Conservation (phyloP, 1,140 invertebrate genomes). For the Plectrocnemia conspersa region DNA sequence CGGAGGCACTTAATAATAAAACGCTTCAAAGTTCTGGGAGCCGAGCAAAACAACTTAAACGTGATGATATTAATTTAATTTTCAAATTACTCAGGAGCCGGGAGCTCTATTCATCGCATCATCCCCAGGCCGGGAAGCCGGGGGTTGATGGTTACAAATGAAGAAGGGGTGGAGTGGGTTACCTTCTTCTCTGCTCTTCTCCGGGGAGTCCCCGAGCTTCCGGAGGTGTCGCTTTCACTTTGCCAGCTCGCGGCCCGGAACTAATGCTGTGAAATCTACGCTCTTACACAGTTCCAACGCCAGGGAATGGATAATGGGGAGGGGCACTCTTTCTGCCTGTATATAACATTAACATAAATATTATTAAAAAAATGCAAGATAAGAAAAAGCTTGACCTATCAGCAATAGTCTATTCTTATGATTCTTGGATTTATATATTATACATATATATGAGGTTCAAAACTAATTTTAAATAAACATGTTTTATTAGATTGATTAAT, state of each 20-base stretch:
- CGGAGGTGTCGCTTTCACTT: constrained; percentile 33
- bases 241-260: constrained; percentile 27
- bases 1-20: constrained; percentile 26
- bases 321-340: no score
- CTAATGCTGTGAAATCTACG: constrained; percentile 36
- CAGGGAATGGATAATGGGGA: no score
- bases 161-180: constrained; percentile 42
- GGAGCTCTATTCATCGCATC: constrained; percentile 36
- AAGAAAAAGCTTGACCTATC: no score
- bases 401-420: no score
- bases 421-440: no score
- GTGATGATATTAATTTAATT: constrained; percentile 36
- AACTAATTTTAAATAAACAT: no score
- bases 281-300: constrained; percentile 8
- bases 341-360: no score
- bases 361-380: no score
- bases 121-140: constrained; percentile 42
- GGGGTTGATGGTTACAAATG: constrained; percentile 41
- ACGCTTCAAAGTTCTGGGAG: constrained; percentile 21
- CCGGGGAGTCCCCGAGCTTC: constrained; percentile 25
- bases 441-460: no score
- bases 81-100: constrained; percentile 32
- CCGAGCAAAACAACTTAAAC: constrained; percentile 20
- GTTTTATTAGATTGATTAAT: no score
- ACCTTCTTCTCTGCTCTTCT: constrained; percentile 41